Evolutionary conservation across 2,888 invertebrate genomes (phyloP), one percentile per base, ranked within the genome.

Genomic region (Dimorphilus gyrociliatus): DNA sequence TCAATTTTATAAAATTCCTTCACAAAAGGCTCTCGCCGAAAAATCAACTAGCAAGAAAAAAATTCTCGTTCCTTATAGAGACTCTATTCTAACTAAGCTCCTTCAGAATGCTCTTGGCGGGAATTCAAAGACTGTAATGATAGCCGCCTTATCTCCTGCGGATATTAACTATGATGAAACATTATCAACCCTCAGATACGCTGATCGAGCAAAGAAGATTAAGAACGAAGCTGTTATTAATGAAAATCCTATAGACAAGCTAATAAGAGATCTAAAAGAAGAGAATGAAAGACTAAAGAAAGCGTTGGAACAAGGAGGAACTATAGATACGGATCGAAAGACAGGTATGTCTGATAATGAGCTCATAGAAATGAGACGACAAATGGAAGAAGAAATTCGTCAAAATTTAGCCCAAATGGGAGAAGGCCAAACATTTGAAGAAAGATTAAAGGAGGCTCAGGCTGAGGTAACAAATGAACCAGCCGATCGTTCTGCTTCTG

Each of bases 101-200:
- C 44, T 63, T 27, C 58, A 60, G 44, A 63, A 63, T 44, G 63
- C 63, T 16, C 47, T 63, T 7, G 63, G 63, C 32, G 63, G 63
- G 16, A 63, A 63, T 51, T 63, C 60, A 60, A 63, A 63, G 49
- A 63, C 63, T 1, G 48, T 63, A 7, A 63, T 63, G 62, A 60
- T 62, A 27, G 62, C 62, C 16, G 61, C 62, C n/a, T 35, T 62
- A 19, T 62, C 62, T 1, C 62, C 62, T 3, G 61, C 62, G 14
- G 60, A 62, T 36, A 61, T 62, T 19, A 62, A 62, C 41, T 61
- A 55, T 35, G 60, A 60, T 31, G 62, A 62, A 40, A 60, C 61
- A 1, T 34, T 62, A 19, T 44, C 50, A 21, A 62, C 62, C 3
- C 45, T 62, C 24, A 43, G 62, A 5, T 62, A 61, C 37, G 62